A percentile compares a stretch with the other conserved stretches of the same genome.
These are phyloP conservation scores for Sinonovacula constricta DNA, from an alignment of 1,140 invertebrate species.

Conservation along the genomic window DNA sequence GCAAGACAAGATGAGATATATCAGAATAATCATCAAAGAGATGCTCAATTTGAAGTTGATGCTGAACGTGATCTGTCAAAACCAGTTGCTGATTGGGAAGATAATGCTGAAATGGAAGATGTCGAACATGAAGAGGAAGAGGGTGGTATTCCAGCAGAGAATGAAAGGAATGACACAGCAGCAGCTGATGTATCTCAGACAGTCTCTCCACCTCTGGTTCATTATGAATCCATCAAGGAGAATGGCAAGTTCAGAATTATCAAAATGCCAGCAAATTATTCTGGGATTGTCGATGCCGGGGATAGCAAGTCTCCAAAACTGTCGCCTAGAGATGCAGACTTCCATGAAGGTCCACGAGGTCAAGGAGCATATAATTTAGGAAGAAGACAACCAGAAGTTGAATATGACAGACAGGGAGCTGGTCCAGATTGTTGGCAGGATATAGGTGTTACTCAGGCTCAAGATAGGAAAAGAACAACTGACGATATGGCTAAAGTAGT, in stretches of 20 bases:
- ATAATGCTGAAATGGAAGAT: constrained; percentile 2
- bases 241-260: constrained; percentile 49
- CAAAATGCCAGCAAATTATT: constrained; percentile 39
- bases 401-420: too few species aligned
- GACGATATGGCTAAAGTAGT: too few species aligned
- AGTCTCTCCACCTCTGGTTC: constrained; percentile 40
- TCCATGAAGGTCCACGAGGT: constrained; percentile 1
- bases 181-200: neutral
- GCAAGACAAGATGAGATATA: neutral
- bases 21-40: too few species aligned
- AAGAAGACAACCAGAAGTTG: neutral
- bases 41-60: too few species aligned
- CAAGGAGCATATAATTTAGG: neutral
- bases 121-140: neutral
- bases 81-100: neutral
- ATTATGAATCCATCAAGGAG: constrained; percentile 44
- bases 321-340: constrained; percentile 21
- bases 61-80: too few species aligned
- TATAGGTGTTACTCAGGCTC: too few species aligned
- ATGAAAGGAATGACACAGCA: neutral
- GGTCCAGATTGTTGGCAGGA: too few species aligned
- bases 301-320: constrained; percentile 17
- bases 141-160: neutral
- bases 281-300: constrained; percentile 18
- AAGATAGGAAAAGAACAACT: too few species aligned